phyloP scores from a whole-genome alignment of 2,113 vertebrate species.

The Clarias magur region DNA sequence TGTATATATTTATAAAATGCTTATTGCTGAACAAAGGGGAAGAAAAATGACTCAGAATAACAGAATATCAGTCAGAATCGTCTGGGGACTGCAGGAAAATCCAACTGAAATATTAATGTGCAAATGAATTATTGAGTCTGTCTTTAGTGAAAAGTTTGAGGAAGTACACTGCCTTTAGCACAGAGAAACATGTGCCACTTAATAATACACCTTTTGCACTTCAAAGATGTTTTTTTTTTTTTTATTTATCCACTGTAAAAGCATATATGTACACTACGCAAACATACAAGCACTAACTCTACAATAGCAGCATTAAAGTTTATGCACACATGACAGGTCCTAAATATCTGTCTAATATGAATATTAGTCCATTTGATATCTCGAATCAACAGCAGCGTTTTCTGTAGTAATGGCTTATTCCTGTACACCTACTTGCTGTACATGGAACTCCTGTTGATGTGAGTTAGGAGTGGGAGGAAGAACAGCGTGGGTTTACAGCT shows the following conservation, averaged over 20 bases:
- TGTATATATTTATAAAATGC: not conserved
- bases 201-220: conserved; percentile 42
- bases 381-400: conserved; percentile 9
- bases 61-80: conserved; percentile 59
- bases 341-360: not conserved
- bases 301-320: not conserved
- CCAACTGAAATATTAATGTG: conserved; percentile 71
- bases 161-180: conserved; percentile 53
- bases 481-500: conserved; percentile 39
- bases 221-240: not conserved
- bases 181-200: conserved; percentile 46
- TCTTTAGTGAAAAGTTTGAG: conserved; percentile 63
- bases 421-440: conserved; percentile 19
- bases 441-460: conserved; percentile 35
- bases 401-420: conserved; percentile 21
- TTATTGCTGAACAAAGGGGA: conserved; percentile 34
- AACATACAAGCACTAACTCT: not conserved
- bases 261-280: not conserved
- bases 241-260: not conserved
- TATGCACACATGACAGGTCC: not conserved
- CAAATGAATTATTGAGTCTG: conserved; percentile 48
- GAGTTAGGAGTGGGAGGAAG: conserved; percentile 36
- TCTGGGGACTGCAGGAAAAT: conserved; percentile 59
- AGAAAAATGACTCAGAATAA: conserved; percentile 51
- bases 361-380: not conserved